These are phyloP conservation scores for Epicauta chinensis DNA, from an alignment of 1,140 invertebrate genomes.

Conservation along the genomic window DNA sequence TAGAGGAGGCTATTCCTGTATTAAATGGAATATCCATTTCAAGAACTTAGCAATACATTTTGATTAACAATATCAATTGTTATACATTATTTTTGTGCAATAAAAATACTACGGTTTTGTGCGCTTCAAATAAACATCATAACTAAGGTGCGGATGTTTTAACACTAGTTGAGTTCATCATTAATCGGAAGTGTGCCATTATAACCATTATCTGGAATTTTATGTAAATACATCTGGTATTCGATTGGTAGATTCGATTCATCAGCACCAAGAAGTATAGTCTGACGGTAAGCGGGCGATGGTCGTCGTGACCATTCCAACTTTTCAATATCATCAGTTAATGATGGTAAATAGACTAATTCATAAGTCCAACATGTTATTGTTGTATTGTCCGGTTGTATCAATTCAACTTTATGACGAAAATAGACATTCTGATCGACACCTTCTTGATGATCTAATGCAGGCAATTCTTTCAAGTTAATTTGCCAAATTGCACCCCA, in stretches of 20 bases:
- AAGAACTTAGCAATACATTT: no score
- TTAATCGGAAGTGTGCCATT: constrained; percentile 40
- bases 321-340: constrained; percentile 39
- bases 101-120: no score
- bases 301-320: constrained; percentile 55
- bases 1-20: no score
- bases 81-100: no score
- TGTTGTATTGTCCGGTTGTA: constrained; percentile 45
- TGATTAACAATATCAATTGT: no score
- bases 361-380: constrained; percentile 62
- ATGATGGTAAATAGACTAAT: constrained; percentile 47
- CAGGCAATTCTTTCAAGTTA: neutral
- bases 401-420: constrained; percentile 54
- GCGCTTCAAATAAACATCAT: no score
- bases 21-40: no score
- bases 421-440: constrained; percentile 63
- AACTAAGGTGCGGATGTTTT: no score
- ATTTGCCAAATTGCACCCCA: constrained; percentile 73
- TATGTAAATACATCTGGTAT: constrained; percentile 58
- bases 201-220: constrained; percentile 62
- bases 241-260: constrained; percentile 62
- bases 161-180: constrained; percentile 10
- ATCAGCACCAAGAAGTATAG: constrained; percentile 57
- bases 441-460: constrained; percentile 63
- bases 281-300: constrained; percentile 62